These are phyloP conservation scores for Amblyjoppa fuscipennis DNA, from an alignment of 2,888 invertebrate genomes.

Conservation along the genomic window DNA sequence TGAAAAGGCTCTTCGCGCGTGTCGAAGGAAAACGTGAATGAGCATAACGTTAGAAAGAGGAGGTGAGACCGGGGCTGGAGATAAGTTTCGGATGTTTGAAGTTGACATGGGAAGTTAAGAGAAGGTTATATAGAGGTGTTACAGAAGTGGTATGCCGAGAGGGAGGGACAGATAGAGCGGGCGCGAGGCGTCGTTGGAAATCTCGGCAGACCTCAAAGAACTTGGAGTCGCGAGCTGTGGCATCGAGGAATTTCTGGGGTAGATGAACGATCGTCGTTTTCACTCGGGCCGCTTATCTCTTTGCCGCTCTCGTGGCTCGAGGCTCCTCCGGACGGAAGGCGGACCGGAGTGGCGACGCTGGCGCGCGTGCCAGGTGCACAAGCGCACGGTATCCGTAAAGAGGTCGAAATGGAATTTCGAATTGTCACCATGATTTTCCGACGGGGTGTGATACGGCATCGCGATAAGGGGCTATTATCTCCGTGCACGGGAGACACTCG, in stretches of 20 bases:
- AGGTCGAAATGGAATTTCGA: constrained; percentile 51
- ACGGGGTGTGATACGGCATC: constrained; percentile 32
- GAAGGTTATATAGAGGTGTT: constrained; percentile 1
- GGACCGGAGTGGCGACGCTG: neutral
- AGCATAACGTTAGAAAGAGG: constrained; percentile 1
- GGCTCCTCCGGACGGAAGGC: neutral
- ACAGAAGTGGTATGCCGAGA: neutral
- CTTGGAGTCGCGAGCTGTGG: constrained; percentile 44
- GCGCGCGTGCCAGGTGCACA: constrained; percentile 70
- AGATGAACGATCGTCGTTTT: constrained; percentile 70
- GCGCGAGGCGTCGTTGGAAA: constrained; percentile 48
- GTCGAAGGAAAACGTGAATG: constrained; percentile 1
- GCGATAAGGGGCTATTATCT: constrained; percentile 3
- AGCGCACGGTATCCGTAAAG: constrained; percentile 64
- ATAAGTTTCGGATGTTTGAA: constrained; percentile 32
- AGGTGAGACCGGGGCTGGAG: neutral
- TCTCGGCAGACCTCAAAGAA: constrained; percentile 50
- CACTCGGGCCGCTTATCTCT: constrained; percentile 54
- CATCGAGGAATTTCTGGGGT: constrained; percentile 71
- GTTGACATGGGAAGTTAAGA: neutral
- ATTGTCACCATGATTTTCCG: constrained; percentile 41
- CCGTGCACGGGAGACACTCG: constrained; percentile 23
- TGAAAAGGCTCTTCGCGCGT: neutral
- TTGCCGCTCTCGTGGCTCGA: constrained; percentile 29
- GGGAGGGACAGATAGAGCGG: constrained; percentile 17